Percentiles rank a stretch among this genome's conserved stretches.
phyloP scores from a whole-genome alignment of 2,113 vertebrate genomes.

The Peromyscus maniculatus region DNA sequence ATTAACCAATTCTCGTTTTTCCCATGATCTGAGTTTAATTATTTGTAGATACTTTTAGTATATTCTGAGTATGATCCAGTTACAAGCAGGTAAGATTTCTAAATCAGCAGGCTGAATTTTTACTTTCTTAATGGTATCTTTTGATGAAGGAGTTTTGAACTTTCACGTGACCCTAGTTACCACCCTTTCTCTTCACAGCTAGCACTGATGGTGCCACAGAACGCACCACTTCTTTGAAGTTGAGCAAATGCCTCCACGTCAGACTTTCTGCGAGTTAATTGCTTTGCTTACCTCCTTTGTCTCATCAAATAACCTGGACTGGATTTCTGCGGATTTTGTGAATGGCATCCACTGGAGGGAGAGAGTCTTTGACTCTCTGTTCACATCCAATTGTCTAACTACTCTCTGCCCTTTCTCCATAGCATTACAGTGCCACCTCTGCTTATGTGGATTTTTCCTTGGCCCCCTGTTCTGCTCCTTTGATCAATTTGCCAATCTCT shows the following conservation, averaged over 20 bases:
- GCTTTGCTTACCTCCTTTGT: background rate
- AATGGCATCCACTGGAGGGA: background rate
- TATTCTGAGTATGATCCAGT: background rate
- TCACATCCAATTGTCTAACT: background rate
- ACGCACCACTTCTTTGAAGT: background rate
- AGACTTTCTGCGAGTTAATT: background rate
- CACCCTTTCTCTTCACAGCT: background rate
- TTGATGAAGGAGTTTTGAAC: background rate
- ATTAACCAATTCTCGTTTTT: background rate
- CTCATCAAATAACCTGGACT: background rate
- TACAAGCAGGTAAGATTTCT: background rate
- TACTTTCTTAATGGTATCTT: background rate
- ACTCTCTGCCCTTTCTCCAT: background rate
- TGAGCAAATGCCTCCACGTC: background rate
- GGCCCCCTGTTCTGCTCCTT: background rate
- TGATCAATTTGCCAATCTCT: background rate
- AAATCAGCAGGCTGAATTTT: background rate
- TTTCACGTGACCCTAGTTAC: background rate
- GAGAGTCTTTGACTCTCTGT: background rate
- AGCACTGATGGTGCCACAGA: too few relatives aligned
- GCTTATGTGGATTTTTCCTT: fast-evolving
- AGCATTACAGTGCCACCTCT: background rate
- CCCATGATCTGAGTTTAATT: background rate
- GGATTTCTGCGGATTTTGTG: background rate
- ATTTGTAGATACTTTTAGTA: background rate